Conservation (phyloP, 1,140 invertebrate species). For the Babylonia areolata region DNA sequence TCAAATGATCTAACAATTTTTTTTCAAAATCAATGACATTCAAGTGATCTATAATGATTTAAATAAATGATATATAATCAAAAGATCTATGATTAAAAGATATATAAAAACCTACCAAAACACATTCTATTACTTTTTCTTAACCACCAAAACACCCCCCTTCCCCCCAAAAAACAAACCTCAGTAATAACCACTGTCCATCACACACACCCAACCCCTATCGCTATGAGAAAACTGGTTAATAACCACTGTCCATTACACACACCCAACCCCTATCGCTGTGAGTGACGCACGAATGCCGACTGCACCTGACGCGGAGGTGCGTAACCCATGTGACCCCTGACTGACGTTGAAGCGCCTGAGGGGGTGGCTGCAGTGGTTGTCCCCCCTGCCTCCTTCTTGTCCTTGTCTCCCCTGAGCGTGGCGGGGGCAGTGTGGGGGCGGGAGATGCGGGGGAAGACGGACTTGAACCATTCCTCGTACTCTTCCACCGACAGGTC, state of each 20-base stretch:
- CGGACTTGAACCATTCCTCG: slow-evolving; percentile 72
- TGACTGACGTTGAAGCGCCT: background rate
- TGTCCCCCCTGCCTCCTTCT: background rate
- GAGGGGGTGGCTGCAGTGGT: background rate
- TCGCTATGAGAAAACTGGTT: background rate
- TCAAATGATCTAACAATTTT: too few relatives aligned
- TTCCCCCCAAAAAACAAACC: too few relatives aligned
- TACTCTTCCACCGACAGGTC: slow-evolving; percentile 74
- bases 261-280: background rate
- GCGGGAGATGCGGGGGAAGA: slow-evolving; percentile 67
- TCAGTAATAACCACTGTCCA: too few relatives aligned
- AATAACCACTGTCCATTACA: too few relatives aligned
- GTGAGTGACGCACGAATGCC: slow-evolving; percentile 7
- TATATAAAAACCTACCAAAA: too few relatives aligned
- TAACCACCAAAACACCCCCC: background rate
- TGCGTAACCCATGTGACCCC: background rate
- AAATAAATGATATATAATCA: too few relatives aligned
- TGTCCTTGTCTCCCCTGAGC: slow-evolving; percentile 34
- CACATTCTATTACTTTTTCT: too few relatives aligned
- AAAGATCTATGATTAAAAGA: too few relatives aligned
- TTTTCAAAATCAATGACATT: too few relatives aligned
- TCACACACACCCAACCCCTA: background rate
- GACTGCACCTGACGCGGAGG: background rate
- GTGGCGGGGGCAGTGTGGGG: slow-evolving; percentile 67
- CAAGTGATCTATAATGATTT: too few relatives aligned